phyloP scores from a whole-genome alignment of 2,888 invertebrate genomes.

The Tetragnatha montana region DNA sequence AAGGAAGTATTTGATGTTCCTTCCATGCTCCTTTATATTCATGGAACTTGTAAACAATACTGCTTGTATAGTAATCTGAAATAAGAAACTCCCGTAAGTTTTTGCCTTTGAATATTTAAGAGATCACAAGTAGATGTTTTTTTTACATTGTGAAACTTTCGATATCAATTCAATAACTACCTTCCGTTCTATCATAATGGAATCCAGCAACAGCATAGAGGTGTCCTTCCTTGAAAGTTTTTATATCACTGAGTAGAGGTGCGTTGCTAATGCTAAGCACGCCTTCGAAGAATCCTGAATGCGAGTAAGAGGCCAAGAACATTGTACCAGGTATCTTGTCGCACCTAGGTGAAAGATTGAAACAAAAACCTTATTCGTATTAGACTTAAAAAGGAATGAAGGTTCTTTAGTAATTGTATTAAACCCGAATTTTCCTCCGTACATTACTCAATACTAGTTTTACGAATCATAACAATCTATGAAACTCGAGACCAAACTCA shows the following conservation, averaged over 20 bases:
- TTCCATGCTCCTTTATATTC: constrained; percentile 41
- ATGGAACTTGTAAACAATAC: constrained; percentile 51
- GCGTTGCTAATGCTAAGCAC: constrained; percentile 27
- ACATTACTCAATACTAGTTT: no score
- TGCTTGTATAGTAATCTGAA: constrained; percentile 49
- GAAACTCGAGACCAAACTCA: no score
- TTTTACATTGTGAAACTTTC: neutral
- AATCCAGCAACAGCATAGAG: constrained; percentile 59
- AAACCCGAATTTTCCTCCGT: no score
- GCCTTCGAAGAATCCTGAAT: neutral
- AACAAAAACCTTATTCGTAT: no score
- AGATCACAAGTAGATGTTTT: no score
- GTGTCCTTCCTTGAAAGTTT: constrained; percentile 36
- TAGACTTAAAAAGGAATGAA: neutral
- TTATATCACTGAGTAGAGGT: constrained; percentile 44
- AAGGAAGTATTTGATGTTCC: constrained; percentile 49
- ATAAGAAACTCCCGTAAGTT: neutral
- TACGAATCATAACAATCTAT: no score
- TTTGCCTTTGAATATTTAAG: neutral
- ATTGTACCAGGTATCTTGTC: neutral
- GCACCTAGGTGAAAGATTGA: constrained; percentile 26
- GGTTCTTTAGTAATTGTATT: neutral
- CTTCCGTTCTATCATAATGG: constrained; percentile 37
- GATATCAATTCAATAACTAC: neutral
- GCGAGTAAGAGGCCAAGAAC: constrained; percentile 6